Evolutionary conservation across 2,888 invertebrate species (phyloP).

Genomic region (Drosophila mercatorum): DNA sequence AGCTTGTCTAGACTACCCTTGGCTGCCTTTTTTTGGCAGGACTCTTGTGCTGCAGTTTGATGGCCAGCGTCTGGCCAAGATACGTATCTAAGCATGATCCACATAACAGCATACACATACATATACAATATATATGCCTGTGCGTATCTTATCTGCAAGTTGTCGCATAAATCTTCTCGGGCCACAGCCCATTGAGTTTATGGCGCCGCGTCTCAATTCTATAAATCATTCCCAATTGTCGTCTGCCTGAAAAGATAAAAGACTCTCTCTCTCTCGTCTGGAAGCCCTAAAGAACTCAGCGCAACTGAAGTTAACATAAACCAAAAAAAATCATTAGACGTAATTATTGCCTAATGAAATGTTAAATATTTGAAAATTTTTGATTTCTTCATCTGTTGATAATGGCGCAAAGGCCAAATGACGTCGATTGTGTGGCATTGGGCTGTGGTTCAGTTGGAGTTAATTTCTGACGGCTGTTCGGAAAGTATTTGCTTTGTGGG

Average conservation of each 20-base stretch:
- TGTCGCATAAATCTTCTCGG: slow-evolving; percentile 48
- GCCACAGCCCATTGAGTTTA: slow-evolving; percentile 19
- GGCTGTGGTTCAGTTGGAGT: neutral
- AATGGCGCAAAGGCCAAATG: neutral
- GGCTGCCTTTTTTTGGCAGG: slow-evolving; percentile 16
- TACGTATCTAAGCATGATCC: slow-evolving; percentile 8
- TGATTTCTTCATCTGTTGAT: neutral
- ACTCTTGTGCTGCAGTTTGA: slow-evolving; percentile 17
- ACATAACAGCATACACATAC: neutral
- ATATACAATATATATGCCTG: neutral
- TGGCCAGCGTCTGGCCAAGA: slow-evolving; percentile 12
- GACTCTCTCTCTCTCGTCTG: neutral
- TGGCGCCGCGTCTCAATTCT: slow-evolving; percentile 39
- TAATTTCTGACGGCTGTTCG: too few relatives aligned
- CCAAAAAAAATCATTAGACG: slow-evolving; percentile 1
- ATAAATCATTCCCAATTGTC: slow-evolving; percentile 32
- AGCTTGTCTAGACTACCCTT: slow-evolving; percentile 19
- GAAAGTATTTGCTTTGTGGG: neutral
- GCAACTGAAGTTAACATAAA: neutral
- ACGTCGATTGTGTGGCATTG: neutral
- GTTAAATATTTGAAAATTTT: slow-evolving; percentile 4
- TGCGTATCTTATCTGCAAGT: slow-evolving; percentile 42
- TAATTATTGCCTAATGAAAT: slow-evolving; percentile 18
- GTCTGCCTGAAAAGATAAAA: slow-evolving; percentile 4
- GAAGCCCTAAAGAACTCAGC: neutral